Evolutionary conservation across 2,888 invertebrate genomes (phyloP).

Genomic region (Steinernema hermaphroditum): DNA sequence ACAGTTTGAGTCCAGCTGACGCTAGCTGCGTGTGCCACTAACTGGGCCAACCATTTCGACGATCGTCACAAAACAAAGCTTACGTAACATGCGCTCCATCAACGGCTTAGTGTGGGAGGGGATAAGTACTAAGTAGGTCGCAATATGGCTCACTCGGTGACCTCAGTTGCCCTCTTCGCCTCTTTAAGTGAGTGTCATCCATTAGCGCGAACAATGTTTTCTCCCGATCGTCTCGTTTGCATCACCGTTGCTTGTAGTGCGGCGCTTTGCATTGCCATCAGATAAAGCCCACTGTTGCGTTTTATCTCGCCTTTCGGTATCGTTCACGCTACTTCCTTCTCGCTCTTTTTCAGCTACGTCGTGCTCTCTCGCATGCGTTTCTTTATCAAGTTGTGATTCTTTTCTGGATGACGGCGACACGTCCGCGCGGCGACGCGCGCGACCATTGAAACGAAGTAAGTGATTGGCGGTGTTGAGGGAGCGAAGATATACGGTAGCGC

Average conservation of each 20-base stretch:
- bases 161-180: constrained; percentile 26
- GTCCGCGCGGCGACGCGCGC: not conserved
- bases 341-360: not conserved
- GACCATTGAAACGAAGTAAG: not conserved
- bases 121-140: constrained; percentile 28
- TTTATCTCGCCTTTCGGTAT: not conserved
- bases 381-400: too few relatives aligned
- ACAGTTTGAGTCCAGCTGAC: constrained; percentile 28
- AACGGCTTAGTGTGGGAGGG: constrained; percentile 25
- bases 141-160: constrained; percentile 30
- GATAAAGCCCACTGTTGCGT: constrained; percentile 28
- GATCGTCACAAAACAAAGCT: constrained; percentile 20
- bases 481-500: constrained; percentile 22
- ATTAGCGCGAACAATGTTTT: constrained; percentile 10
- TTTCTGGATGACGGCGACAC: too few relatives aligned
- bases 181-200: constrained; percentile 19
- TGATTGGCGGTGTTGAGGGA: not conserved
- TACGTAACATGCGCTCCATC: constrained; percentile 17
- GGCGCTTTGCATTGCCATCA: not conserved
- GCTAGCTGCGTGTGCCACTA: not conserved
- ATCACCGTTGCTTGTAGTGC: not conserved
- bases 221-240: not conserved
- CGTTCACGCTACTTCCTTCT: not conserved
- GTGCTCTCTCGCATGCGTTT: too few relatives aligned
- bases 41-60: not conserved